Percentiles rank a stretch among this genome's conserved stretches.
Evolutionary conservation across 1,140 invertebrate species (phyloP).

Genomic region (Calycopis cecrops): DNA sequence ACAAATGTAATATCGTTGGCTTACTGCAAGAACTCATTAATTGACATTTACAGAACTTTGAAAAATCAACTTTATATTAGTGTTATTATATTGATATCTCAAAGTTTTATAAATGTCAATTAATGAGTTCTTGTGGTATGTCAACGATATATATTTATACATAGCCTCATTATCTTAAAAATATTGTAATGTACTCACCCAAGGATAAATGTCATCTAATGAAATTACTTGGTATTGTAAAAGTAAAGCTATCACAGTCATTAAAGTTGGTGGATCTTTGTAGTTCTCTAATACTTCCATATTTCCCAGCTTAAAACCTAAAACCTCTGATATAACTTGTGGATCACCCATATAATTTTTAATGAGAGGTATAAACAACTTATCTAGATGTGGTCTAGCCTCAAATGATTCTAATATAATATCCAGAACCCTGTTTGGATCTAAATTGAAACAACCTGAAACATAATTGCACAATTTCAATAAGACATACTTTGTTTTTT

Average conservation of each 20-base stretch:
- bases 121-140: not conserved
- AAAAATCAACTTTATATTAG: too few relatives aligned
- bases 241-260: conserved; percentile 91
- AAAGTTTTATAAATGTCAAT: too few relatives aligned
- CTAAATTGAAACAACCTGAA: conserved; percentile 98
- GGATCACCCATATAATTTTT: conserved; percentile 89
- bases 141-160: too few relatives aligned
- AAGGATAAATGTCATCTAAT: conserved; percentile 92
- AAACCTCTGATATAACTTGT: conserved; percentile 85
- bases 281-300: conserved; percentile 81
- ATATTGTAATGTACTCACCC: conserved; percentile 78
- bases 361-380: conserved; percentile 89
- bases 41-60: too few relatives aligned
- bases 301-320: conserved; percentile 94
- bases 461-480: conserved; percentile 17
- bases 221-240: conserved; percentile 91
- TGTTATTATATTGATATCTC: too few relatives aligned
- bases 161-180: not conserved
- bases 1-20: too few relatives aligned
- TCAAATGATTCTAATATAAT: conserved; percentile 98
- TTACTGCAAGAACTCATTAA: too few relatives aligned
- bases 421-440: conserved; percentile 98
- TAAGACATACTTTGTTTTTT: conserved; percentile 13
- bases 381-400: conserved; percentile 83
- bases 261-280: conserved; percentile 87